phyloP scores from a whole-genome alignment of 2,113 vertebrate genomes.

The Odontesthes bonariensis region DNA sequence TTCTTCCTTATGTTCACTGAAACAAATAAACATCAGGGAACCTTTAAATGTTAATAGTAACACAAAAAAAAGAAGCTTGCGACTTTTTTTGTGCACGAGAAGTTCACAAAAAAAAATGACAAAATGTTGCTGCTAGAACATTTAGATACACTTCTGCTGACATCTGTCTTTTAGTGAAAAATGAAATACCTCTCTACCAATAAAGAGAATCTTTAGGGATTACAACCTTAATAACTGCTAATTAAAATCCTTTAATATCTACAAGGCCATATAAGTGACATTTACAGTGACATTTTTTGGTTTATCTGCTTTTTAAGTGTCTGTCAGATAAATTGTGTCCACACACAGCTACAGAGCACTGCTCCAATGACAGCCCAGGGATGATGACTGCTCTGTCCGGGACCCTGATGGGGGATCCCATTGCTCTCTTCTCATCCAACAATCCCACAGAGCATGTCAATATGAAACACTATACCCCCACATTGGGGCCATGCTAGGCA shows the following conservation, averaged over 20 bases:
- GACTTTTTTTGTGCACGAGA: slow-evolving; percentile 34
- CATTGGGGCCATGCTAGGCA: slow-evolving; percentile 5
- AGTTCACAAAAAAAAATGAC: not conserved
- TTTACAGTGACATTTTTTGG: slow-evolving; percentile 58
- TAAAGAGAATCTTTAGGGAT: slow-evolving; percentile 25
- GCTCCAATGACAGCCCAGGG: slow-evolving; percentile 55
- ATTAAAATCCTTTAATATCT: slow-evolving; percentile 49
- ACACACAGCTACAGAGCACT: slow-evolving; percentile 33
- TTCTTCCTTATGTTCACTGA: slow-evolving; percentile 57
- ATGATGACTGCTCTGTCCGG: slow-evolving; percentile 54
- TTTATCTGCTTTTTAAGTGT: slow-evolving; percentile 56
- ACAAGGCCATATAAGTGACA: slow-evolving; percentile 47
- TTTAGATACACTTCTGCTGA: slow-evolving; percentile 16
- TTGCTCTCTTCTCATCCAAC: slow-evolving; percentile 80
- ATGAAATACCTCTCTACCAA: slow-evolving; percentile 20
- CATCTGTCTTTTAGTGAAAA: slow-evolving; percentile 16
- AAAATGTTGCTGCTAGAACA: not conserved
- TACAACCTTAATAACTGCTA: slow-evolving; percentile 36
- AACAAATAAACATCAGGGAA: slow-evolving; percentile 57
- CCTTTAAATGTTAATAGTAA: slow-evolving; percentile 56
- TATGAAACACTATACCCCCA: slow-evolving; percentile 75
- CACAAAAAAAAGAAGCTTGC: not conserved
- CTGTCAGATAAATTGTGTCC: slow-evolving; percentile 50
- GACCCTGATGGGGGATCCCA: slow-evolving; percentile 78
- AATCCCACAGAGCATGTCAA: slow-evolving; percentile 82